phyloP scores from a whole-genome alignment of 1,140 invertebrate species.

The Hylyphantes graminicola region DNA sequence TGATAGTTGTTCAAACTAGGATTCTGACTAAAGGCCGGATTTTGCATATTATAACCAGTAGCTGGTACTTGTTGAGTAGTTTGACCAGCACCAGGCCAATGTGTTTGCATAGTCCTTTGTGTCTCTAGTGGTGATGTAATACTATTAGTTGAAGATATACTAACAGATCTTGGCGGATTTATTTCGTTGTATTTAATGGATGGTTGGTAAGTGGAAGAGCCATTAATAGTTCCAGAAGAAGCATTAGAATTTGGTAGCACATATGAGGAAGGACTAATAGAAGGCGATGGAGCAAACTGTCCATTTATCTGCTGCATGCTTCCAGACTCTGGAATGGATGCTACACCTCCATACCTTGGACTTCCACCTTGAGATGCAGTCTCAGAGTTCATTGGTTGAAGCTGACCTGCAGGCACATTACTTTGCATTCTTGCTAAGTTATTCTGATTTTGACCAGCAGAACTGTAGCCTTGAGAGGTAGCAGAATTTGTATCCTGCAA shows the following conservation, averaged over 20 bases:
- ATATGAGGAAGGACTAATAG: neutral
- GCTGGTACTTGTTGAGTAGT: neutral
- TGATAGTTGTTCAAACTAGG: constrained; percentile 7
- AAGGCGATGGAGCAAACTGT: neutral
- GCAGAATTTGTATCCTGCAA: neutral
- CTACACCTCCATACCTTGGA: neutral
- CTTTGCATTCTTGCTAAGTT: neutral
- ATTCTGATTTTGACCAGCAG: neutral
- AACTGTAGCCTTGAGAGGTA: neutral
- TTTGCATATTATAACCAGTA: neutral
- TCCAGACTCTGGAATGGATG: neutral
- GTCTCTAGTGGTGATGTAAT: neutral
- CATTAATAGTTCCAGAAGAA: neutral
- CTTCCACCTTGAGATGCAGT: neutral
- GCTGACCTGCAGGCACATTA: neutral
- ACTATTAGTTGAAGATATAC: neutral
- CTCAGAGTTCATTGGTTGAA: neutral
- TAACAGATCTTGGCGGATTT: neutral
- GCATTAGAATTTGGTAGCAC: neutral
- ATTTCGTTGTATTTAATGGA: too few species aligned
- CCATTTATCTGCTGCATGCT: neutral
- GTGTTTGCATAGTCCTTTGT: constrained; percentile 4
- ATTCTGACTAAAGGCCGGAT: neutral
- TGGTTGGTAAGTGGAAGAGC: too few species aligned
- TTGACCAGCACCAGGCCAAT: neutral